Conservation (phyloP, 1,140 invertebrate genomes). For the Bathynomus jamesi region DNA sequence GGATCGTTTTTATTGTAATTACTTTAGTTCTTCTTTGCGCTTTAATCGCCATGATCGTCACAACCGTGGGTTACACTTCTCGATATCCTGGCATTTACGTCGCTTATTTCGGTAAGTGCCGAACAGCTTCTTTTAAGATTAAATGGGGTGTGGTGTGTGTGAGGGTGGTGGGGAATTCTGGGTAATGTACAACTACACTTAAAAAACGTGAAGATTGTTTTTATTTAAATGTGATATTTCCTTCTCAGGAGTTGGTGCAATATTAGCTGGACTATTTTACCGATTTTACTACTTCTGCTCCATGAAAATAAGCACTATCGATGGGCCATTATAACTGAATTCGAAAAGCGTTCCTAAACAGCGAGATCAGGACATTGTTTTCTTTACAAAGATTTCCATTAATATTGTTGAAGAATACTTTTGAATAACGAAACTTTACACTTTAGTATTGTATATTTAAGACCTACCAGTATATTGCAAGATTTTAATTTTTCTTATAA, state of each 20-base stretch:
- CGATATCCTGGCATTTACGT: constrained; percentile 64
- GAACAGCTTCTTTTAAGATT: too few relatives aligned
- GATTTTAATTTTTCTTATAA: too few relatives aligned
- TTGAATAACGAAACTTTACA: too few relatives aligned
- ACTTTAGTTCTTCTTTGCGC: constrained; percentile 61
- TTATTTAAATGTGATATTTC: too few relatives aligned
- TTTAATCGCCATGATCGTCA: constrained; percentile 70
- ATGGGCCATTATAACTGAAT: constrained; percentile 53
- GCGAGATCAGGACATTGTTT: too few relatives aligned
- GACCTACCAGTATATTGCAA: too few relatives aligned
- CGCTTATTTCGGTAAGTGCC: constrained; percentile 62
- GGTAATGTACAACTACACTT: too few relatives aligned
- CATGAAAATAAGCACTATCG: constrained; percentile 80
- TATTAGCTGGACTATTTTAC: constrained; percentile 58
- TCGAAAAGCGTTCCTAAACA: background rate
- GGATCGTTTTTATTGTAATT: constrained; percentile 68
- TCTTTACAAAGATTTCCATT: background rate
- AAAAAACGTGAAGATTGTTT: too few relatives aligned
- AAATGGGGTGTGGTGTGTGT: too few relatives aligned
- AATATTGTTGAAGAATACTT: background rate
- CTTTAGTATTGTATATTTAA: too few relatives aligned
- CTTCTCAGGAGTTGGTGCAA: constrained; percentile 13
- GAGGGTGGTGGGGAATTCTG: too few relatives aligned
- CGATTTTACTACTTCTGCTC: constrained; percentile 79
- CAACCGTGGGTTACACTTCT: constrained; percentile 49